Percentiles rank a stretch among this genome's conserved stretches.
Conservation (phyloP, 2,113 vertebrate genomes). For the Aphelocoma coerulescens region DNA sequence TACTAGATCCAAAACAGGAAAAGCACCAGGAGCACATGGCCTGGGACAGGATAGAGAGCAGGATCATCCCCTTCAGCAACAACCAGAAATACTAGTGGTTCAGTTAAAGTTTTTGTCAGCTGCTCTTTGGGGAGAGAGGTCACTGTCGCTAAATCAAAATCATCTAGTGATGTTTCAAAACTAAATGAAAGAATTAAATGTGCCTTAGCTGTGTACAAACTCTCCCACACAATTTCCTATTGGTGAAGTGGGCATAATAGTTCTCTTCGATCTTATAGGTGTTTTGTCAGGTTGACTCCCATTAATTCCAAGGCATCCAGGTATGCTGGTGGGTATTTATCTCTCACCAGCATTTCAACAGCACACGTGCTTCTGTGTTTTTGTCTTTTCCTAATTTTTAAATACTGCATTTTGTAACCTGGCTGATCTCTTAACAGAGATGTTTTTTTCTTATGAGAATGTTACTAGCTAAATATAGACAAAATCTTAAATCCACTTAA, state of each 20-base stretch:
- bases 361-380: neutral
- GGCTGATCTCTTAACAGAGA: neutral
- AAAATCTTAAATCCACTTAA: neutral
- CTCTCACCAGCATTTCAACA: neutral
- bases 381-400: neutral
- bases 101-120: neutral
- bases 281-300: neutral
- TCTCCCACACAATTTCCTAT: neutral
- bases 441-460: neutral
- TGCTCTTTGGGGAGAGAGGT: neutral
- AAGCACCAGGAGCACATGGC: fast-evolving
- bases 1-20: neutral
- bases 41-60: neutral
- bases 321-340: neutral
- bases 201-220: neutral
- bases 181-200: neutral
- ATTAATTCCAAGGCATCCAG: neutral
- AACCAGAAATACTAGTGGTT: neutral
- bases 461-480: neutral
- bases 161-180: neutral
- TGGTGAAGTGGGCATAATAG: neutral
- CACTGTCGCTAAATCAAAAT: neutral
- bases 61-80: neutral
- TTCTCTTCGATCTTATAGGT: neutral
- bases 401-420: neutral